Evolutionary conservation across 2,113 vertebrate genomes (phyloP).

Genomic region (Heterotis niloticus): DNA sequence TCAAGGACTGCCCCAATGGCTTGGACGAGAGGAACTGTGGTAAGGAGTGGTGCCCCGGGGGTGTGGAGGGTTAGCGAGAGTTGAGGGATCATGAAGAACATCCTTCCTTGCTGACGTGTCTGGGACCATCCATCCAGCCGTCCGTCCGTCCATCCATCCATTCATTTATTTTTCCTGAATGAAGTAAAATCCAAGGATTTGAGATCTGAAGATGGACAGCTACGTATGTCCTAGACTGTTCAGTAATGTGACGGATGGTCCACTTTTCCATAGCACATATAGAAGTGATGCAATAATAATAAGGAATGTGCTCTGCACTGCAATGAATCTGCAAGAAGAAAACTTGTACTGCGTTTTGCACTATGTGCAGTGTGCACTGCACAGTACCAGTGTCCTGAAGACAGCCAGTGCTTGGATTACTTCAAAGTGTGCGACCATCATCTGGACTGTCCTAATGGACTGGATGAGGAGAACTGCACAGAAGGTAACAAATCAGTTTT

Average conservation of each 20-base stretch:
- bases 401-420: slow-evolving; percentile 79
- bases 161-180: too few relatives aligned
- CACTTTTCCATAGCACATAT: too few relatives aligned
- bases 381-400: slow-evolving; percentile 77
- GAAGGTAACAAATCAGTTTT: slow-evolving; percentile 57
- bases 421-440: slow-evolving; percentile 76
- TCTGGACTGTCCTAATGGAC: slow-evolving; percentile 72
- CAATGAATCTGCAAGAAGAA: too few relatives aligned
- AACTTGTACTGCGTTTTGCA: slow-evolving; percentile 39
- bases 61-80: not conserved
- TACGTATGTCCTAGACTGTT: not conserved
- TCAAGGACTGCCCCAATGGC: slow-evolving; percentile 84
- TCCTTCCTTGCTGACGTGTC: too few relatives aligned
- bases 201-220: not conserved
- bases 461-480: slow-evolving; percentile 77
- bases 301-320: not conserved
- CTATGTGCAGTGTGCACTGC: slow-evolving; percentile 88
- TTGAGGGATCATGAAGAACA: not conserved
- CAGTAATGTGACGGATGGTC: not conserved
- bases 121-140: too few relatives aligned
- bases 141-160: too few relatives aligned
- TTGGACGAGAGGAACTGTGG: slow-evolving; percentile 90
- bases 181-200: not conserved
- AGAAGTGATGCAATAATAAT: not conserved
- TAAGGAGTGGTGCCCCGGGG: slow-evolving; percentile 45